A percentile compares a stretch with the other conserved stretches of the same genome.
Conservation (phyloP, 2,113 vertebrate species). For the Willisornis vidua region DNA sequence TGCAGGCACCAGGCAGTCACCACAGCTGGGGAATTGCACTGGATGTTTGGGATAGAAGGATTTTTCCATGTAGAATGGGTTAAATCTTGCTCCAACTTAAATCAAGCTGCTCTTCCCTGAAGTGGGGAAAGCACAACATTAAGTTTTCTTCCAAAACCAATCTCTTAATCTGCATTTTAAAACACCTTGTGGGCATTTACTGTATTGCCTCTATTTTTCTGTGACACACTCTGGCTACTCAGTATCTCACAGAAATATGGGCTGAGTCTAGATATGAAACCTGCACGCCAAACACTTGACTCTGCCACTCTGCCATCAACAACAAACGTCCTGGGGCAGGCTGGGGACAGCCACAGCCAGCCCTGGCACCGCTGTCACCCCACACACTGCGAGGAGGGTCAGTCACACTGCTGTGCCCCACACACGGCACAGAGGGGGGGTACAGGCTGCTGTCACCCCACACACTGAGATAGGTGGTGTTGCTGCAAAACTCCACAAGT, state of each 20-base stretch:
- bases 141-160: background rate
- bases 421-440: fast-evolving
- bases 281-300: background rate
- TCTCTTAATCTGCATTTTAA: background rate
- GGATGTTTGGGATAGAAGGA: background rate
- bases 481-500: background rate
- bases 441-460: background rate
- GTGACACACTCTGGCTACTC: fast-evolving
- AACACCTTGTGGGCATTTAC: background rate
- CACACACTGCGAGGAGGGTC: fast-evolving
- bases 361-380: fast-evolving
- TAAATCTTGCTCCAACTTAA: background rate
- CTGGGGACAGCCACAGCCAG: background rate
- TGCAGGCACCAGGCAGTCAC: background rate
- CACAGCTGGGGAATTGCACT: background rate
- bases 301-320: fast-evolving
- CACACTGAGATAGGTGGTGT: background rate
- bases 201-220: background rate
- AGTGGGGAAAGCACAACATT: background rate
- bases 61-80: background rate
- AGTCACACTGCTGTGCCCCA: background rate
- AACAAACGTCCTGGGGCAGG: fast-evolving
- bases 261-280: fast-evolving
- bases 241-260: background rate
- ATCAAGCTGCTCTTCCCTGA: background rate